phyloP scores from a whole-genome alignment of 2,797 vertebrate genomes.

The Rhinella marina region DNA sequence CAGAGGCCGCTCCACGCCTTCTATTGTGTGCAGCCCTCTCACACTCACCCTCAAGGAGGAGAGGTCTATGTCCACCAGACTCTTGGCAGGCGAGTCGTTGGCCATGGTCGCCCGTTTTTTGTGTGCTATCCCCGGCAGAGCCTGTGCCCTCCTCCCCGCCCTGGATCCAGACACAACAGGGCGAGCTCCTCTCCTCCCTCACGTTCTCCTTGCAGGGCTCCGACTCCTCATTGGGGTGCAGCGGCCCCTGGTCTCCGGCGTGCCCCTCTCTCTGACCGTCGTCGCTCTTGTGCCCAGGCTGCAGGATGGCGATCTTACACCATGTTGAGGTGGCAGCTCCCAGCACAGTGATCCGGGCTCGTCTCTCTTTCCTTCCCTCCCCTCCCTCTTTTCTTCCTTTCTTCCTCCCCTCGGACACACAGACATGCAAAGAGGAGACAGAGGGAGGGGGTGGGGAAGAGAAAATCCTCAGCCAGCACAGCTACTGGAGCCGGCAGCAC shows the following conservation, averaged over 20 bases:
- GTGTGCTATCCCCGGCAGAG: slow-evolving; percentile 42
- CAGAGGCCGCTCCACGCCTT: slow-evolving; percentile 23
- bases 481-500: slow-evolving; percentile 53
- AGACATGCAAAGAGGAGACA: slow-evolving; percentile 62
- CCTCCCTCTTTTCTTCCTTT: slow-evolving; percentile 28
- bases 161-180: slow-evolving; percentile 40
- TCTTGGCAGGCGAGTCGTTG: slow-evolving; percentile 97
- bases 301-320: slow-evolving; percentile 74
- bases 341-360: slow-evolving; percentile 62
- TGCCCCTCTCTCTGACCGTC: slow-evolving; percentile 58
- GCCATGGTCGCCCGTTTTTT: slow-evolving; percentile 83
- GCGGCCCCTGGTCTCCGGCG: slow-evolving; percentile 57
- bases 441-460: slow-evolving; percentile 66
- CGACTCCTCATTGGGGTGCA: slow-evolving; percentile 75
- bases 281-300: slow-evolving; percentile 63
- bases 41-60: slow-evolving; percentile 91
- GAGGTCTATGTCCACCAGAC: slow-evolving; percentile 97
- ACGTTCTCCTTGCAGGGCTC: slow-evolving; percentile 64
- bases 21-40: not conserved
- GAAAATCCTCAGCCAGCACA: slow-evolving; percentile 57
- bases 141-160: slow-evolving; percentile 41
- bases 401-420: slow-evolving; percentile 54
- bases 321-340: slow-evolving; percentile 84
- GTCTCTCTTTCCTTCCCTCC: slow-evolving; percentile 29
- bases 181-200: slow-evolving; percentile 64